Base-by-base conservation (phyloP, 2,797 vertebrate genomes). In the Spinus pinus region DNA sequence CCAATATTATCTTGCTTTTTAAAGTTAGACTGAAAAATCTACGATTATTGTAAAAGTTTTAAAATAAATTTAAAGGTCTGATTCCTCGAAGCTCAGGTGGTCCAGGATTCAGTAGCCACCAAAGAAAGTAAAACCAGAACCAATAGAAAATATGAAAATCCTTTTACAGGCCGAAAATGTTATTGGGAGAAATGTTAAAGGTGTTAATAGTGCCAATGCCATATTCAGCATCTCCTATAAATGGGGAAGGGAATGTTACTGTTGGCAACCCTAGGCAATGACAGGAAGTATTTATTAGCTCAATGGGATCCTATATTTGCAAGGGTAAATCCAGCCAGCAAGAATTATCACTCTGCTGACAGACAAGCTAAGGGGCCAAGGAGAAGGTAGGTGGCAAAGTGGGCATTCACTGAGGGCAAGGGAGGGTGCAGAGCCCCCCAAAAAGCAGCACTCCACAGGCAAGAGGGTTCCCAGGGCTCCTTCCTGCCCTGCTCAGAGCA, bases 201-300 rank as follows among this genome's bases (percentile, higher is more conserved):
- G 93, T 90, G 90, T 91, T 95, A 96, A 91, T 58, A 65, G 93
- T 33, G 75, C 50, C 57, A 60, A 39, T 6, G 31, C 60, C 92
- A 74, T 23, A 82, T 85, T 73, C 92, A 92, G 72, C 72, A 71
- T 85, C 72, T 78, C 57, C 79, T 78, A 31, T 79, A 94, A 95
- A 90, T 1, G 33, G 73, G 50, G n/a, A 92, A 85, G 69, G 62
- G 79, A 95, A 93, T 87, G 78, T 95, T 89, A 78, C 79, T 85
- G 84, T 91, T 95, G 93, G 93, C 93, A 96, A 93, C 54, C 37
- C 37, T 20, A 51, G 77, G 83, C 86, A 93, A 61, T 7, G 87
- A 61, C 16, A 15, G 54, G 84, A 92, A 94, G 49, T 72, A 91
- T 92, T 95, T 91, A 92, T 71, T 91, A 80, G 88, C 79, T 85